Evolutionary conservation across 2,797 vertebrate species (phyloP), one percentile per base, ranked within the genome.

Genomic region (Allobates femoralis): DNA sequence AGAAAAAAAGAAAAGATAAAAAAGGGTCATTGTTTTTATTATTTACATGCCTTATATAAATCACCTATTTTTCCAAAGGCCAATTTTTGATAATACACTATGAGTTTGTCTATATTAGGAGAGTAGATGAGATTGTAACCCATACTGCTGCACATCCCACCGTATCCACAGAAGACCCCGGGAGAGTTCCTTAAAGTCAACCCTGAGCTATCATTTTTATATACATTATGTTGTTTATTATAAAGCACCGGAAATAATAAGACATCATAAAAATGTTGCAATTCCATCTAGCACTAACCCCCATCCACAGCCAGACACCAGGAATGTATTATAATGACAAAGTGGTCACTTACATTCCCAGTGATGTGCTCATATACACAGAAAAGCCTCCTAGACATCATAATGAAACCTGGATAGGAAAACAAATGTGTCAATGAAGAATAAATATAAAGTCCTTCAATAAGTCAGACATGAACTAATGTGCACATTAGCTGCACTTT

Each of bases 311-410:
- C 14, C 64, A 71, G 46, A 37, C 64, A 71, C 30, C 46, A 69
- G 46, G 79, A 53, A 81, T 69, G 32, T 66, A 81, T 21, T 32
- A 10, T 67, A 14, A 53, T 69, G 46, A 69, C 62, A 53, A 69
- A 69, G 64, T 51, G 62, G 41, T 66, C 41, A 51, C 64, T 69
- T 81, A 69, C 28, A 81, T 66, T 53, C 79, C 79, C 46, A 30
- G 64, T 30, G 15, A 37, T 37, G 28, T 53, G 37, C 28, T 82
- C 28, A 55, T 30, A 80, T 56, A 41, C 34, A 55, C 51, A 77
- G 15, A 60, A 34, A 37, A 50, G 23, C 10, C 16, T 67, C 79
- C 30, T 50, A 26, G 37, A 51, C 32, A n/a, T n/a, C n/a, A n/a
- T n/a, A n/a, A n/a, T n/a, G n/a, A n/a, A n/a, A n/a, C n/a, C n/a